Evolutionary conservation across 2,888 invertebrate species (phyloP), one percentile per base, ranked within the genome.

Genomic region (Chrysopilus asiliformis): DNA sequence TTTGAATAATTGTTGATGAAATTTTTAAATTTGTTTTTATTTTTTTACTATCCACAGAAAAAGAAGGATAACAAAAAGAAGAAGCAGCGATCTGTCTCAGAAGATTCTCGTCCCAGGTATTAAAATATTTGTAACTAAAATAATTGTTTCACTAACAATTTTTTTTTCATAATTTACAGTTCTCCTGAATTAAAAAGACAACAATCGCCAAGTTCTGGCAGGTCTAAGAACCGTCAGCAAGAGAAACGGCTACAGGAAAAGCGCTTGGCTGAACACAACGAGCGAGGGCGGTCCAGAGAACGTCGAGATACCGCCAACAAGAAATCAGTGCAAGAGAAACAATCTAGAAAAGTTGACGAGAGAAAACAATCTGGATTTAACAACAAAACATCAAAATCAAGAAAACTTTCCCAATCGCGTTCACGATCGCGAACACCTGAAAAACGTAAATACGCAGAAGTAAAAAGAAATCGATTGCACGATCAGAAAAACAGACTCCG

Each of bases 61-160:
- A 72, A 70, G 57, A 65, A 67, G 44, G 53, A 55, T 36, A 72
- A n/a, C n/a, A n/a, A 71, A 60, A 72, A 70, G 63, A 71, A 68
- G 53, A 67, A 65, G 45, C 51, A 55, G 34, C 65, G 66, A 43
- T 67, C 67, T 38, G 62, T 67, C 27, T 66, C 68, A 32, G 70
- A 68, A 38, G 69, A 68, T 51, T 69, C 71, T 16, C 62, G 68
- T 47, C 68, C 70, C 44, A 71, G 69, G 74, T 74, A 54, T 52
- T 48, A 38, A 24, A 8, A 17, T 27, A 16, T 4, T 16, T 4
- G 4, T 7, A 15, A 17, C 12, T 17, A 18, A 16, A 13, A 26
- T 9, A 8, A 5, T 9, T 9, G 14, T 2, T 14, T 7, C 5
- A 26, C 7, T 5, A 13, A 12, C 7, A 8, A 10, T 26, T 8